phyloP scores from a whole-genome alignment of 1,140 invertebrate genomes.

The Achroia grisella region DNA sequence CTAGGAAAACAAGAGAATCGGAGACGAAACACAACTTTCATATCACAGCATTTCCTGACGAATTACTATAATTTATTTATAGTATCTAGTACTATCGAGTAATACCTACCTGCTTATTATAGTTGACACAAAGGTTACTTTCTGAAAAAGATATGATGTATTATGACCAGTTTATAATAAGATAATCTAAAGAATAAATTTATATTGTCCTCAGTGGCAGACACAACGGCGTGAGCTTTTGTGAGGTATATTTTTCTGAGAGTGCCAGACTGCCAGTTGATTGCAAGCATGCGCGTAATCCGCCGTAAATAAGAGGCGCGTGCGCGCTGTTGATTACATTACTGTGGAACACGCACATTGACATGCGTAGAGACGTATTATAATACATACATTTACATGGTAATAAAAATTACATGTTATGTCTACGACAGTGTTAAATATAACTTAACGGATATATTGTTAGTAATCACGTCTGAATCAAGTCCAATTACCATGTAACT shows the following conservation, averaged over 20 bases:
- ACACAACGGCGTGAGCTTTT: slow-evolving; percentile 7
- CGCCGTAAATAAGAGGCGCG: slow-evolving; percentile 65
- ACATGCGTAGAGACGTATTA: slow-evolving; percentile 22
- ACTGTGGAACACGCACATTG: slow-evolving; percentile 25
- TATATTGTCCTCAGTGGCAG: slow-evolving; percentile 23
- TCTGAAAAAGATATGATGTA: slow-evolving; percentile 1
- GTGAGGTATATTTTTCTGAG: slow-evolving; percentile 24
- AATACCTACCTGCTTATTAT: no score
- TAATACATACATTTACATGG: no score
- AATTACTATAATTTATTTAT: no score
- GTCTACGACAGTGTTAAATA: no score
- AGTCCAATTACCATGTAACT: no score
- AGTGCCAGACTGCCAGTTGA: slow-evolving; percentile 38
- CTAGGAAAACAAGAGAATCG: no score
- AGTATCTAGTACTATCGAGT: no score
- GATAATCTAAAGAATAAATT: slow-evolving; percentile 20
- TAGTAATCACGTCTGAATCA: no score
- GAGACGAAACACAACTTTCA: no score
- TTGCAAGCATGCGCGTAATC: slow-evolving; percentile 60
- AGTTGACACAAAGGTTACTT: not conserved
- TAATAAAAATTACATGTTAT: no score
- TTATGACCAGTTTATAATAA: slow-evolving; percentile 9
- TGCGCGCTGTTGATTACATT: slow-evolving; percentile 59
- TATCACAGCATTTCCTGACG: no score
- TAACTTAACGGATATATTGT: no score